Conservation (phyloP, 2,797 vertebrate genomes). For the Distichodus sexfasciatus region DNA sequence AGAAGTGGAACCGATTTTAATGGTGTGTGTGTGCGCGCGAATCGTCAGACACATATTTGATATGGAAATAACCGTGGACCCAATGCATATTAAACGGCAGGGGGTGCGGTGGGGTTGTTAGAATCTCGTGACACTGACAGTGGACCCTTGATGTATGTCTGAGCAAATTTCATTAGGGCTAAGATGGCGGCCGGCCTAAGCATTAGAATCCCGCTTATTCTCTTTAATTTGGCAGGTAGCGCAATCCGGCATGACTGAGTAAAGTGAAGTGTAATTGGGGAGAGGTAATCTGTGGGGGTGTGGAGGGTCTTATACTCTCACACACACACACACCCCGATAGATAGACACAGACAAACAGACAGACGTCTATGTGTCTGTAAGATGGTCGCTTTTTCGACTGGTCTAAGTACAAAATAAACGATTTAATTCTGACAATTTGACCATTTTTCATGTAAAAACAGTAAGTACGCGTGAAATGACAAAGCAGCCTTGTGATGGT, state of each 20-base stretch:
- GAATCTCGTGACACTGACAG: slow-evolving; percentile 44
- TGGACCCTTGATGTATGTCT: slow-evolving; percentile 65
- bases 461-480: no score
- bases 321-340: no score
- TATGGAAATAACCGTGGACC: slow-evolving; percentile 64
- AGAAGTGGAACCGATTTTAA: slow-evolving; percentile 54
- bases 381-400: no score
- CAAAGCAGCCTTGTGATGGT: no score
- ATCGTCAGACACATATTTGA: slow-evolving; percentile 48
- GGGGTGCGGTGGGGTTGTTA: slow-evolving; percentile 27
- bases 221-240: slow-evolving; percentile 76
- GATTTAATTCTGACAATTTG: no score
- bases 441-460: no score
- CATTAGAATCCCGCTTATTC: slow-evolving; percentile 64
- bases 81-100: slow-evolving; percentile 63
- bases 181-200: slow-evolving; percentile 59
- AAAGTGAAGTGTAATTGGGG: slow-evolving; percentile 71
- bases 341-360: no score
- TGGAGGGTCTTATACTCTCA: slow-evolving; percentile 24
- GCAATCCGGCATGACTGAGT: slow-evolving; percentile 71
- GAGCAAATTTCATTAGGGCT: slow-evolving; percentile 71
- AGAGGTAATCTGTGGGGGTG: slow-evolving; percentile 63
- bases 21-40: slow-evolving; percentile 1
- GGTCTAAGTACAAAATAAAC: no score
- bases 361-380: no score